Base-by-base conservation (phyloP, 2,888 invertebrate species). In the Zelleria hepariella region DNA sequence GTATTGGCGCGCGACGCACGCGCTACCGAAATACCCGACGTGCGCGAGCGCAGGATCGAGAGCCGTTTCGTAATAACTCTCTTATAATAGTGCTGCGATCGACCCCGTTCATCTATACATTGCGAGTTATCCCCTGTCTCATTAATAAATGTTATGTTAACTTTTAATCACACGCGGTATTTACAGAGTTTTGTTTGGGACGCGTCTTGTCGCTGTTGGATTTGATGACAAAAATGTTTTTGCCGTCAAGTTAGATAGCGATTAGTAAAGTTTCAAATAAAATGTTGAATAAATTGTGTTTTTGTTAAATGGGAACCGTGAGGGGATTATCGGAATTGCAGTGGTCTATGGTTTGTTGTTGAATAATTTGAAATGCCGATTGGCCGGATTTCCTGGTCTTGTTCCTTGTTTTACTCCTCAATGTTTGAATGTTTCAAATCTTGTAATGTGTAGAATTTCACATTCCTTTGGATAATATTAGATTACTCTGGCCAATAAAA, bases 51-150 rank as follows among this genome's bases (percentile, higher is more conserved):
- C 63, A 59, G 66, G 66, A 66, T 63, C 63, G 62, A 42, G 66
- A 69, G 69, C 69, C 71, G 77, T 78, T 75, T 75, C 78, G 80
- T 78, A 79, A 80, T 75, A 71, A 42, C 62, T 63, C 66, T 67
- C 32, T 66, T 32, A 55, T 55, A 65, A 42, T 64, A 66, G 64
- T 68, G 66, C 66, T 66, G 65, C 68, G 67, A 70, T 62, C 69
- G 67, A 66, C 70, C 69, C 71, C 71, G 63, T 68, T 72, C 68
- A 68, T 69, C 15, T 42, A 42, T 42, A 42, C 32, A 42, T 42
- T 42, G 32, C 32, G 32, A 42, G 32, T 1, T 15, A 15, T 42
- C 32, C 32, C 32, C 15, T 42, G 32, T 15, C 15, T 15, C 32
- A 42, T 42, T 42, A 42, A 42, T 42, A 15, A 32, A 42, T 15